Percentiles rank a stretch among this genome's conserved stretches.
These are phyloP conservation scores for Anthoptus insignis DNA, from an alignment of 2,888 invertebrate genomes.

Conservation along the genomic window DNA sequence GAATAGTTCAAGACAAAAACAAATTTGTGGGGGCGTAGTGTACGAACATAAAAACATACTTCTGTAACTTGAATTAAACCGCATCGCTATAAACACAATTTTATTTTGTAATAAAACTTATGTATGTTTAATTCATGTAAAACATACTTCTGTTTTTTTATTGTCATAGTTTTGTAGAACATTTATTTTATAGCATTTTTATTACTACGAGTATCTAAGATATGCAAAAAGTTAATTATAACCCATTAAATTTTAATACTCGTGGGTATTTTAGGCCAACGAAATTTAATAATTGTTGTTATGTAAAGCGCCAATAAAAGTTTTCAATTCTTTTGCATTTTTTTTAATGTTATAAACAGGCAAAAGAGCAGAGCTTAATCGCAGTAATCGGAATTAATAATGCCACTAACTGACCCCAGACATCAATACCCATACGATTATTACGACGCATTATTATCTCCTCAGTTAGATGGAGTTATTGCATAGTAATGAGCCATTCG, in stretches of 20 bases:
- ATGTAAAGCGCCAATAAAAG: slow-evolving; percentile 4
- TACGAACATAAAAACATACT: not conserved
- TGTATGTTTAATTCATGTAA: slow-evolving; percentile 4
- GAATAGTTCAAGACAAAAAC: too few species aligned
- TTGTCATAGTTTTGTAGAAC: slow-evolving; percentile 20
- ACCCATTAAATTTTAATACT: not conserved
- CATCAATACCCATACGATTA: too few species aligned
- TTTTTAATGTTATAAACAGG: too few species aligned
- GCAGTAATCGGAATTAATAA: too few species aligned
- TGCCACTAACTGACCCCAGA: too few species aligned
- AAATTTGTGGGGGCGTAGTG: not conserved
- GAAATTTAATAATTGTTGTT: slow-evolving; percentile 1
- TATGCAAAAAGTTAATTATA: not conserved
- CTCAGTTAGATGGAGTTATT: too few species aligned
- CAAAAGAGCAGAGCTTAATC: too few species aligned
- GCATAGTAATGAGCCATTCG: too few species aligned
- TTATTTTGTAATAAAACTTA: slow-evolving; percentile 1
- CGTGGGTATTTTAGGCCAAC: not conserved
- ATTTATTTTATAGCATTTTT: slow-evolving; percentile 17
- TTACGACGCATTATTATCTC: too few species aligned
- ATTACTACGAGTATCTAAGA: not conserved
- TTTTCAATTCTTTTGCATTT: too few species aligned
- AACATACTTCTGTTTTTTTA: slow-evolving; percentile 6
- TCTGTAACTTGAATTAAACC: not conserved
- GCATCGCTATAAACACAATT: not conserved